Evolutionary conservation across 2,797 vertebrate species (phyloP).

Genomic region (Ctenosaura bakeri): DNA sequence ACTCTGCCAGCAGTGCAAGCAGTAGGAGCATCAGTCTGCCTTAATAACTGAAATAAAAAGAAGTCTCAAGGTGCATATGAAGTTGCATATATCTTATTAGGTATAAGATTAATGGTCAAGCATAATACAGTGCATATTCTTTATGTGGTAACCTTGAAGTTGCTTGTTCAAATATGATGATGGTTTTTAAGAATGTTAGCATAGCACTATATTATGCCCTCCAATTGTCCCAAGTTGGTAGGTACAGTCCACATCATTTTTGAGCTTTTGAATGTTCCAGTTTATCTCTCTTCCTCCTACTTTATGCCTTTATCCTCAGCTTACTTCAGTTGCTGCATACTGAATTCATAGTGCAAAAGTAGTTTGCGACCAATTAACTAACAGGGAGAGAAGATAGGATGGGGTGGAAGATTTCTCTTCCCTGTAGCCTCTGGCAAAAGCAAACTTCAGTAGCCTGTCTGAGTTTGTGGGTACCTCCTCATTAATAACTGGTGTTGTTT

Average conservation of each 20-base stretch:
- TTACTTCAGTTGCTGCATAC: too few species aligned
- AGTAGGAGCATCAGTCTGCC: conserved; percentile 16
- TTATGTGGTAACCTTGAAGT: background rate
- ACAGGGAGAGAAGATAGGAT: too few species aligned
- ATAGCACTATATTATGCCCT: background rate
- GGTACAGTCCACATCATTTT: background rate
- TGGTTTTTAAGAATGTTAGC: background rate
- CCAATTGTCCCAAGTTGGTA: background rate
- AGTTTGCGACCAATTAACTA: too few species aligned
- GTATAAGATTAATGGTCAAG: background rate
- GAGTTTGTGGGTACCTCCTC: too few species aligned
- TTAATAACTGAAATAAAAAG: conserved; percentile 4
- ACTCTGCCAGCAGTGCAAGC: conserved; percentile 28
- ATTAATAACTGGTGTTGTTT: too few species aligned
- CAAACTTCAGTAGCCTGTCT: too few species aligned
- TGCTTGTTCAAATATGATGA: background rate
- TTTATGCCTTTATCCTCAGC: too few species aligned
- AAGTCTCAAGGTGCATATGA: conserved; percentile 15
- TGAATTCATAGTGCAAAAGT: too few species aligned
- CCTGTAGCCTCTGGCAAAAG: too few species aligned
- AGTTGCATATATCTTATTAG: conserved; percentile 42
- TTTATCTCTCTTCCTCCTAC: too few species aligned
- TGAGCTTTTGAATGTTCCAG: too few species aligned
- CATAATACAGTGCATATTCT: background rate
- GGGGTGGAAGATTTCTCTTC: too few species aligned